Evolutionary conservation across 2,888 invertebrate species (phyloP), one percentile per base, ranked within the genome.

Genomic region (Drosophila merina): DNA sequence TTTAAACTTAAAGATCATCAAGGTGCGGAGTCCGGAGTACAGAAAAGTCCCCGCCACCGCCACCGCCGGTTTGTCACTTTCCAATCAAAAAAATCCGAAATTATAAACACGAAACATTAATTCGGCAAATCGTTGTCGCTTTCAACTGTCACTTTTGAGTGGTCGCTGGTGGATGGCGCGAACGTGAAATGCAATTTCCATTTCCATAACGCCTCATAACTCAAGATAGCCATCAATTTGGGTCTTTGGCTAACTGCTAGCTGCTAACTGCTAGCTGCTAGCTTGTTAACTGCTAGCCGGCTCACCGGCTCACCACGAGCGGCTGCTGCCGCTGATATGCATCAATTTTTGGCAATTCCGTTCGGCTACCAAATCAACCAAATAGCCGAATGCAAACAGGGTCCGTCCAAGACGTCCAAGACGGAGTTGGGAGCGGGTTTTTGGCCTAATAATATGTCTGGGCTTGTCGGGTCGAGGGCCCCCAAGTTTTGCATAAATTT

Each of bases 371-470:
- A 66, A 20, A n/a, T n/a, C 33, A 33, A 33, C 72, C 72, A 66
- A 40, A 63, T 70, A 33, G n/a, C 33, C 57, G 70, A 78, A 84
- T 81, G 78, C 71, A 76, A 84, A 81, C 76, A 64, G 58, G 58
- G 54, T 25, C 70, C 69, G 69, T 6, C 40, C 12, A 79, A 74
- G 81, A 74, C 69, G 69, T 6, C 40, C 12, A 79, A 74, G 81
- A 74, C 76, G 70, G 62, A 79, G 77, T 64, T 72, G 10, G 38
- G 26, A 77, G 45, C 38, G 58, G 66, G 54, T 33, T 60, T 45
- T 67, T 67, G 55, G 63, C 63, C 64, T 69, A 70, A 70, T 70
- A 59, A 69, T 59, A 70, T 47, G 55, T 49, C 59, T 50, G 50
- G 47, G 52, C 31, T 38, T 55, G 9, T 33, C 31, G 55, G 25